Evolutionary conservation across 2,113 vertebrate genomes (phyloP), one percentile per base, ranked within the genome.

Genomic region (Nycticebus coucang): DNA sequence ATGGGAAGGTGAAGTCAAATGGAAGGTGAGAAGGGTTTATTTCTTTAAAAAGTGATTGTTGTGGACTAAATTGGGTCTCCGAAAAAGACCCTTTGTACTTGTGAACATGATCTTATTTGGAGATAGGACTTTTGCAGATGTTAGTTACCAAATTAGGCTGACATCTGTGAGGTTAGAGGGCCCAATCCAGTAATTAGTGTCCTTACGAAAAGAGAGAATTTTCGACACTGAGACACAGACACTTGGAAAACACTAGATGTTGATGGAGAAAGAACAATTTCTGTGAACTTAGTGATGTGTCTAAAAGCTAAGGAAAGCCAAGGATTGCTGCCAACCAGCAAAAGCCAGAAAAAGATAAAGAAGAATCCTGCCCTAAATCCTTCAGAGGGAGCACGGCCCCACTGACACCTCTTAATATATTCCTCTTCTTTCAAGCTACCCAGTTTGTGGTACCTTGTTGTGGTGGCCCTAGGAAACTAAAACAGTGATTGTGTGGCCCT

Each of bases 401-500:
- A 6, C 17, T n/a, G 22, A 15, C 13, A 9, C 24, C 30, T 30
- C 13, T 53, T 1, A 10, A 24, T 33, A 14, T 4, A 10, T 17
- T 13, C 60, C 80, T 60, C 87, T 41, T 33, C 4, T n/a, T 53
- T 79, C 21, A n/a, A 80, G 72, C 60, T 53, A 17, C 24, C 37
- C 10, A 17, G 64, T 30, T 5, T 21, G n/a, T 10, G 45, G 35
- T 3, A 0, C 10, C 11, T 0, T 4, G 9, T n/a, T 35, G 26
- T 0, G 0, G 62, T 2, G 0, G 17, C 2, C 60, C 28, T 7
- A 3, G 21, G 66, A 64, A 28, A 26, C 26, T 64, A 12, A 64
- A 4, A 12, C 17, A 7, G 84, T 7, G 17, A 18, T 9, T 13
- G 50, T 60, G 24, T 18, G 7, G 0, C 0, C 35, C 30, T 8